Evolutionary conservation across 2,888 invertebrate species (phyloP).

Genomic region (Argynnis bischoffii): DNA sequence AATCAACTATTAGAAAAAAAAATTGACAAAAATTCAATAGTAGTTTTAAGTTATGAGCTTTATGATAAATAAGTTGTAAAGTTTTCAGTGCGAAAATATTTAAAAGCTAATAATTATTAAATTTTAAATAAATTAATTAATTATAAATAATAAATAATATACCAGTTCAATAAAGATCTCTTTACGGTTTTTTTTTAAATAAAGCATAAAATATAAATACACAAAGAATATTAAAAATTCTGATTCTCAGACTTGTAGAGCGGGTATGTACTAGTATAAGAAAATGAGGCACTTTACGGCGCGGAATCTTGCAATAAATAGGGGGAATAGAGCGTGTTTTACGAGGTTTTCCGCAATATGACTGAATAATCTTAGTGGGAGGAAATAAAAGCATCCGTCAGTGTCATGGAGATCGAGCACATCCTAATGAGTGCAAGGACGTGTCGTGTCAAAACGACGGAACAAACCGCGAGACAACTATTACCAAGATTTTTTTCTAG

Average conservation of each 20-base stretch:
- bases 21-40: too few relatives aligned
- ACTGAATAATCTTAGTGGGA: slow-evolving; percentile 55
- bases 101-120: too few relatives aligned
- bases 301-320: slow-evolving; percentile 46
- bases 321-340: slow-evolving; percentile 43
- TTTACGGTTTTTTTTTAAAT: too few relatives aligned
- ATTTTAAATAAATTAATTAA: too few relatives aligned
- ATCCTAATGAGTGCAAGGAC: slow-evolving; percentile 72
- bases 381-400: slow-evolving; percentile 64
- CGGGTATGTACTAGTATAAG: neutral
- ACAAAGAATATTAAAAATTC: too few relatives aligned
- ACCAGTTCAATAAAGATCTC: too few relatives aligned
- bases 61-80: too few relatives aligned
- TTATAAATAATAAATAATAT: too few relatives aligned
- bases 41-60: too few relatives aligned
- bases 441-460: slow-evolving; percentile 47
- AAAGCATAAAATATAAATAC: too few relatives aligned
- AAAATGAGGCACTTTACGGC: slow-evolving; percentile 25
- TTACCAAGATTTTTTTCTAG: slow-evolving; percentile 33
- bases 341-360: slow-evolving; percentile 70
- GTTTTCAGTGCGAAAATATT: too few relatives aligned
- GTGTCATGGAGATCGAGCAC: slow-evolving; percentile 63
- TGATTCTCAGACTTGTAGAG: neutral
- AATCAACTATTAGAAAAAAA: too few relatives aligned
- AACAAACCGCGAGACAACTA: slow-evolving; percentile 41